Base-by-base conservation (phyloP, 2,797 vertebrate species). In the Hypotaenidia philippensis region DNA sequence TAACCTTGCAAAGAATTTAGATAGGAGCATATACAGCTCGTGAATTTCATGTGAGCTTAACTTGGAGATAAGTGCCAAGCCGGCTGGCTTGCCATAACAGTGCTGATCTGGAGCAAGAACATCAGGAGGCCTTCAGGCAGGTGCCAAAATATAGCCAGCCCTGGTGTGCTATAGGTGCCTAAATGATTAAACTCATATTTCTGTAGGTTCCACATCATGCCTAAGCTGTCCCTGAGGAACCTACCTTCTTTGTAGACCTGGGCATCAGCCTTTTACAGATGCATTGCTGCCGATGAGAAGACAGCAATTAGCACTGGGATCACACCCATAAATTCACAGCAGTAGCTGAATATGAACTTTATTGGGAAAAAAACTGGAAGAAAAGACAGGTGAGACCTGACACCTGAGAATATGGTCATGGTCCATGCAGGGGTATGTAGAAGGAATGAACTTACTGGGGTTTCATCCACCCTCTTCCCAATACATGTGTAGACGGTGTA, bases 281-380 rank as follows among this genome's bases (percentile, higher is more conserved):
- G 53, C 40, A 49, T 79, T 84, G 36, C 38, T 93, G 66, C 52
- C 74, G 70, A 10, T 45, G 36, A 69, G 66, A 89, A 88, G 13
- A 26, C 23, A 29, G 57, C 87, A 66, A 64, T 90, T 92, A 82
- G 60, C 36, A 77, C 74, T 13, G 75, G 71, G 40, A 89, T 90
- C 19, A 20, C 45, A 40, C 34, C 29, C 36, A 22, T 80, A 68
- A 83, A 84, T 40, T 50, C 77, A 23, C 11, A 70, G 13, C 26
- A 61, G 69, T 70, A 74, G 32, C 52, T 89, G 56, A 60, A 57
- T 89, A 56, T n/a, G 36, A 84, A 87, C 32, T 87, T 70, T 27
- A 64, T 32, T 66, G 70, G 13, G 22, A 69, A 84, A 90, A 68
- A 74, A 84, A 11, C 1, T n/a, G 38, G 65, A 89, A 70, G 40